Conservation (phyloP, 2,888 invertebrate species). For the Limenitis camilla region DNA sequence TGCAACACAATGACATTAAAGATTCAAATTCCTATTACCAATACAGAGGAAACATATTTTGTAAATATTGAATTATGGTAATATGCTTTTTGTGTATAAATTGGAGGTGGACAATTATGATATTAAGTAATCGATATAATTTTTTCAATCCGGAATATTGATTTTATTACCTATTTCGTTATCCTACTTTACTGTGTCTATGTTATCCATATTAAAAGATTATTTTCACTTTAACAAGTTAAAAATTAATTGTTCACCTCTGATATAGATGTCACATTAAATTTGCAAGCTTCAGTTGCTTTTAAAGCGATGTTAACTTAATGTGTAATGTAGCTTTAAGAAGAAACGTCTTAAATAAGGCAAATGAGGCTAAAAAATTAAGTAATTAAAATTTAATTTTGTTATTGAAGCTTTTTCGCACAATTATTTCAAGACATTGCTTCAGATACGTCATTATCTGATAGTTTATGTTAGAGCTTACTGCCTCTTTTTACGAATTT, state of each 20-base stretch:
- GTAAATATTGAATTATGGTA: constrained; percentile 28
- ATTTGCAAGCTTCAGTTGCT: constrained; percentile 48
- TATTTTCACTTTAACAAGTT: too few relatives aligned
- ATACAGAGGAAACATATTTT: constrained; percentile 5
- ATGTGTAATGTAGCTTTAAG: constrained; percentile 38
- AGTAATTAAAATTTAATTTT: constrained; percentile 17
- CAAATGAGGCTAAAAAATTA: constrained; percentile 27
- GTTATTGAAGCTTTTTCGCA: constrained; percentile 18
- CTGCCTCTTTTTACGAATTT: constrained; percentile 23
- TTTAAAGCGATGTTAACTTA: constrained; percentile 47
- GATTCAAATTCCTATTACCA: constrained; percentile 1
- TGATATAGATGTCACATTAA: constrained; percentile 42
- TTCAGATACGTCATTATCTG: constrained; percentile 55
- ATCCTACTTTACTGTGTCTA: too few relatives aligned
- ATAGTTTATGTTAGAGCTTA: constrained; percentile 44
- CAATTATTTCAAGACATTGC: constrained; percentile 40
- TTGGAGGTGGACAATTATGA: constrained; percentile 1
- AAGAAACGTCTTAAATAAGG: constrained; percentile 22
- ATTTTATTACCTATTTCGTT: too few relatives aligned
- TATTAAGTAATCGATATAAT: too few relatives aligned
- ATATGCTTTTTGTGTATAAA: constrained; percentile 51
- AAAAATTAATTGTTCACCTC: constrained; percentile 1
- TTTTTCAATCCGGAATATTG: too few relatives aligned
- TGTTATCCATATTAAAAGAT: too few relatives aligned
- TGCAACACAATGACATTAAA: neutral